Percentiles rank a stretch among this genome's conserved stretches.
phyloP scores from a whole-genome alignment of 2,113 vertebrate genomes.

The Carassius gibelio region DNA sequence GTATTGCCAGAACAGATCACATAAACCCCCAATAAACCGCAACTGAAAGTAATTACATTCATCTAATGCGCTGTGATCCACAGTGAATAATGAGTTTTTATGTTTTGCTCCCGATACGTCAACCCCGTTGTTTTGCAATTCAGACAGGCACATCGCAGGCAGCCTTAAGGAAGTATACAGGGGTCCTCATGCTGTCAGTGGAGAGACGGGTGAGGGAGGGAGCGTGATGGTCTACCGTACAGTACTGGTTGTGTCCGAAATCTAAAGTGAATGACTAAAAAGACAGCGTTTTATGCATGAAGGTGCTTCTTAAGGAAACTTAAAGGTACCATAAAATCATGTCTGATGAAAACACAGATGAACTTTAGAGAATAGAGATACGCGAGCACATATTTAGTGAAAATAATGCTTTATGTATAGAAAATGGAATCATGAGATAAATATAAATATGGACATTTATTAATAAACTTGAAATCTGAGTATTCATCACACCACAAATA shows the following conservation, averaged over 20 bases:
- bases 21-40: conserved; percentile 19
- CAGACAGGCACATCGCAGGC: conserved; percentile 72
- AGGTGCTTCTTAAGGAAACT: background rate
- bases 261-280: background rate
- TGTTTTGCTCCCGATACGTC: background rate
- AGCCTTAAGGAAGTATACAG: conserved; percentile 58
- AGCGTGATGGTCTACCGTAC: background rate
- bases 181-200: conserved; percentile 31
- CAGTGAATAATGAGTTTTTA: conserved; percentile 7
- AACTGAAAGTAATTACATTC: conserved; percentile 13
- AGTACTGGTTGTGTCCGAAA: background rate
- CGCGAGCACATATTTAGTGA: background rate
- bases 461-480: too few species aligned
- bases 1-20: conserved; percentile 17
- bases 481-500: too few species aligned
- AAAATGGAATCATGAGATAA: too few species aligned
- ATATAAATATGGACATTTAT: too few species aligned
- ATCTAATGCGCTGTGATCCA: background rate
- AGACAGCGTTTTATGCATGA: background rate
- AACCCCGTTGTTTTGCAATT: conserved; percentile 56
- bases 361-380: background rate
- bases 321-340: background rate
- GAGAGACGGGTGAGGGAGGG: background rate
- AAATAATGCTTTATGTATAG: background rate
- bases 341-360: background rate